A percentile compares a stretch with the other conserved stretches of the same genome.
Conservation (phyloP, 2,113 vertebrate species). For the Saiga tatarica region DNA sequence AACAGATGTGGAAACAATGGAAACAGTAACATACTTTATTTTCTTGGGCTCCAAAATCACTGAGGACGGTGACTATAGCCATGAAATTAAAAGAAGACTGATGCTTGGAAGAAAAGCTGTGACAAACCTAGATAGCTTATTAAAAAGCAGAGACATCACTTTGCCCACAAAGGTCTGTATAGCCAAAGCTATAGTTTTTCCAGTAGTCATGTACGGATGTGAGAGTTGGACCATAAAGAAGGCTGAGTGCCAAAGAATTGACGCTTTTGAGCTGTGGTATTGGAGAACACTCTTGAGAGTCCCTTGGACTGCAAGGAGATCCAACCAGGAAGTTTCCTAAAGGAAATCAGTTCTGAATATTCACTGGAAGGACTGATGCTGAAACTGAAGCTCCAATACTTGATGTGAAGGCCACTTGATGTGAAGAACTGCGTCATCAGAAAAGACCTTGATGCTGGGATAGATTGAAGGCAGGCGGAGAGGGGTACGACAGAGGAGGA, state of each 20-base stretch:
- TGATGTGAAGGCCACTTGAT: background rate
- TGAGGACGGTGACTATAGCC: background rate
- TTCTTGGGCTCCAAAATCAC: background rate
- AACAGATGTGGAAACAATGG: background rate
- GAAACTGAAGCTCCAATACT: background rate
- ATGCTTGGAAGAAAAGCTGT: background rate
- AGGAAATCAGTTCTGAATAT: background rate
- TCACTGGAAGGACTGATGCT: background rate
- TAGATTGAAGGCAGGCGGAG: background rate
- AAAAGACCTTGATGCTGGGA: background rate
- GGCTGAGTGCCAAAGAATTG: accelerated
- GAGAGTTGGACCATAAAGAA: background rate
- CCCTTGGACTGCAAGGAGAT: background rate
- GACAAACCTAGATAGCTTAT: background rate
- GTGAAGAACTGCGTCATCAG: background rate
- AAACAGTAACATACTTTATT: background rate
- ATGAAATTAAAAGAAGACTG: background rate
- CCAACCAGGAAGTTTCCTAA: background rate
- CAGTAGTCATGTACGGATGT: background rate
- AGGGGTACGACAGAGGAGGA: background rate
- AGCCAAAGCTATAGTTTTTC: background rate
- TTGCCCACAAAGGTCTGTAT: background rate
- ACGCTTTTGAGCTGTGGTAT: background rate
- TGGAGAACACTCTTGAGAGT: background rate
- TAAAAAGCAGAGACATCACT: background rate